These are phyloP conservation scores for Molossus alvarezi DNA, from an alignment of 2,797 vertebrate genomes.

Conservation along the genomic window DNA sequence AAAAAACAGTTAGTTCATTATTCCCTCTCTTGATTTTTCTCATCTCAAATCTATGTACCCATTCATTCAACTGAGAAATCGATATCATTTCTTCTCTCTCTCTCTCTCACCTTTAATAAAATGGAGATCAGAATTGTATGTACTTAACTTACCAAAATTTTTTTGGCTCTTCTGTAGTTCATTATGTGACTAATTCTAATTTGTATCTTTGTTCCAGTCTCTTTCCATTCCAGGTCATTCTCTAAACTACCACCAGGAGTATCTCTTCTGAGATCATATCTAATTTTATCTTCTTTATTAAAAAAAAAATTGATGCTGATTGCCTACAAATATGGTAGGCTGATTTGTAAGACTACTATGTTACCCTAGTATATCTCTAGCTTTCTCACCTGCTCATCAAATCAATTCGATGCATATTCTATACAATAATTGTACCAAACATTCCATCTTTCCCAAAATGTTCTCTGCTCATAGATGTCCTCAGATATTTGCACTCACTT, in stretches of 20 bases:
- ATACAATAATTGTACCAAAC: not conserved
- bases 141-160: not conserved
- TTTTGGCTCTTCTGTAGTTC: not conserved
- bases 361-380: not conserved
- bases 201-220: not conserved
- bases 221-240: constrained; percentile 7
- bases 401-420: not conserved
- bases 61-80: not conserved
- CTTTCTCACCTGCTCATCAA: not conserved
- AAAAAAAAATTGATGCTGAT: not conserved
- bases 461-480: not conserved
- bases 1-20: not conserved
- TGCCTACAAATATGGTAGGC: not conserved
- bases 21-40: constrained; percentile 26
- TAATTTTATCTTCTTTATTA: not conserved
- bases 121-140: not conserved
- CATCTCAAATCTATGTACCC: not conserved
- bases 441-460: not conserved
- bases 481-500: not conserved
- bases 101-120: not conserved
- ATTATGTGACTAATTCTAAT: not conserved
- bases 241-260: not conserved
- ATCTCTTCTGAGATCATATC: constrained; percentile 14
- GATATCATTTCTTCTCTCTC: not conserved
- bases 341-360: not conserved